These are phyloP conservation scores for Heliothis peltigera DNA, from an alignment of 2,888 invertebrate genomes.

Conservation along the genomic window DNA sequence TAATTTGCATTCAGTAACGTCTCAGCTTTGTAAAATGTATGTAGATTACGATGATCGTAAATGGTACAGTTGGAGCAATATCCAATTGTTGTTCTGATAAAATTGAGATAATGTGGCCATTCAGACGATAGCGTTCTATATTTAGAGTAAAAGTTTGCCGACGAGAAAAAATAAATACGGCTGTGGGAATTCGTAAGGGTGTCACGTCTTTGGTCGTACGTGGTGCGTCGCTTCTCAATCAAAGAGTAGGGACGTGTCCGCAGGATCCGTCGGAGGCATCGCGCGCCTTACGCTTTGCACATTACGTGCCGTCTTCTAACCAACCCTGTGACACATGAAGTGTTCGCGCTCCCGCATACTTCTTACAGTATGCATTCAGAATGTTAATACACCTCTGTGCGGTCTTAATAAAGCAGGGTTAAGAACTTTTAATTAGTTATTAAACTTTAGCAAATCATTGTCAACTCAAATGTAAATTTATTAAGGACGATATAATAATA, in stretches of 20 bases:
- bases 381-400: slow-evolving; percentile 41
- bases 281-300: slow-evolving; percentile 27
- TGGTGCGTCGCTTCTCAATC: slow-evolving; percentile 71
- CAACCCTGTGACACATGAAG: slow-evolving; percentile 21
- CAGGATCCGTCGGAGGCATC: slow-evolving; percentile 37
- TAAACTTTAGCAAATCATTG: slow-evolving; percentile 27
- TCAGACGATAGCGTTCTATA: slow-evolving; percentile 67
- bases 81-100: slow-evolving; percentile 35
- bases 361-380: slow-evolving; percentile 26
- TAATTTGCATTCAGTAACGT: slow-evolving; percentile 20
- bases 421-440: slow-evolving; percentile 31
- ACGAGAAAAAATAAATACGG: slow-evolving; percentile 72
- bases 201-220: slow-evolving; percentile 74
- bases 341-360: slow-evolving; percentile 16
- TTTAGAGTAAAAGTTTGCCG: slow-evolving; percentile 73
- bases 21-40: slow-evolving; percentile 18
- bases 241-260: slow-evolving; percentile 64
- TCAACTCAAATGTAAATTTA: slow-evolving; percentile 16
- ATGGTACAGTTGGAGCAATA: slow-evolving; percentile 11
- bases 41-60: slow-evolving; percentile 19
- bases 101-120: slow-evolving; percentile 62
- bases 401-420: slow-evolving; percentile 27
- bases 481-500: slow-evolving; percentile 29
- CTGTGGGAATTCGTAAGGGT: slow-evolving; percentile 69
- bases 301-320: slow-evolving; percentile 33